Conservation (phyloP, 1,140 invertebrate species). For the Euglossa dilemma region DNA sequence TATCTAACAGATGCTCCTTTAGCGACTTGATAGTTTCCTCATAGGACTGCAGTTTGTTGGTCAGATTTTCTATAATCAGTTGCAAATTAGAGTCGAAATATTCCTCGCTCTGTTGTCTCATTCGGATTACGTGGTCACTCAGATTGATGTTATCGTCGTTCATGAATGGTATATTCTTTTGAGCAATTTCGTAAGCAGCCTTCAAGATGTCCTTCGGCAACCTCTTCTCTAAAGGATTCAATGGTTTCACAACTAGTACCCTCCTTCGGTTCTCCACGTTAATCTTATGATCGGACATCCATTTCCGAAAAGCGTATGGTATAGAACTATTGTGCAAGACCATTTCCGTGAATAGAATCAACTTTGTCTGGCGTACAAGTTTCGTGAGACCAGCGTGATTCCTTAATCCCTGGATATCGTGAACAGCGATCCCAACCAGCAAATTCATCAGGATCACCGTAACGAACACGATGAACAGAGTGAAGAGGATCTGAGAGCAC, state of each 20-base stretch:
- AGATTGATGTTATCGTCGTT: constrained; percentile 69
- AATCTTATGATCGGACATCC: constrained; percentile 78
- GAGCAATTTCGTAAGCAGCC: constrained; percentile 85
- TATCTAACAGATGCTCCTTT: constrained; percentile 72
- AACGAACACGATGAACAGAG: constrained; percentile 86
- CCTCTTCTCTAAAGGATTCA: constrained; percentile 86
- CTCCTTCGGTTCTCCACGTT: constrained; percentile 78
- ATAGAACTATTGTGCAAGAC: constrained; percentile 84
- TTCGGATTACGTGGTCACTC: constrained; percentile 68
- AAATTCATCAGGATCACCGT: constrained; percentile 88
- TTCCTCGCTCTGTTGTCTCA: constrained; percentile 69
- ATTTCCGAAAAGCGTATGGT: constrained; percentile 80
- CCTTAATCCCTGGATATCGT: constrained; percentile 86
- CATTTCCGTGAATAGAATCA: constrained; percentile 87
- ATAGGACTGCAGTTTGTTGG: constrained; percentile 70
- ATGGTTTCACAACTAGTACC: constrained; percentile 85
- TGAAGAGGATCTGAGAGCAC: constrained; percentile 85
- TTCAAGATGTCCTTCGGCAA: constrained; percentile 86
- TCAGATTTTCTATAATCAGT: constrained; percentile 67
- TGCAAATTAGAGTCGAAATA: constrained; percentile 60
- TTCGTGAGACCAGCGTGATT: constrained; percentile 87
- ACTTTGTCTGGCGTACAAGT: constrained; percentile 86
- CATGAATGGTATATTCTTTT: constrained; percentile 75
- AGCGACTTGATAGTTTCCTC: constrained; percentile 74
- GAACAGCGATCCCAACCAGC: constrained; percentile 87